Evolutionary conservation across 2,797 vertebrate genomes (phyloP).

Genomic region (Catharus ustulatus): DNA sequence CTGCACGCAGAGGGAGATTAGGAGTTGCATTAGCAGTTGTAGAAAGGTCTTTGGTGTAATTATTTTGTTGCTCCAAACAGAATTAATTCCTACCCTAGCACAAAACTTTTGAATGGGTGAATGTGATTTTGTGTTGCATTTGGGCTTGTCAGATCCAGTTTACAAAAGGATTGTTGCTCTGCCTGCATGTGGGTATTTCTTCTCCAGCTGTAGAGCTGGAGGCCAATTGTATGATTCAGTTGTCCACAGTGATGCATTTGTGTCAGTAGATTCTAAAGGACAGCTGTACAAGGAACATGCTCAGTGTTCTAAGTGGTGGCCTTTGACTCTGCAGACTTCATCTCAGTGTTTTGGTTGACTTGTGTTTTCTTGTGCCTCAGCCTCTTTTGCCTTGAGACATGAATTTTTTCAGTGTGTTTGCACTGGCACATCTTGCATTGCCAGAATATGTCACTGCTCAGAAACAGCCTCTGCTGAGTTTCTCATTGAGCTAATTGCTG

Average conservation of each 20-base stretch:
- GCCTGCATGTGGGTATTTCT: not conserved
- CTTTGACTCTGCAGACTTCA: not conserved
- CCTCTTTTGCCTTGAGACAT: not conserved
- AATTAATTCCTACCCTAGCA: not conserved
- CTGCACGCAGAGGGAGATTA: slow-evolving; percentile 21
- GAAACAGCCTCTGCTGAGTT: not conserved
- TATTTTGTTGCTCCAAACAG: slow-evolving; percentile 9
- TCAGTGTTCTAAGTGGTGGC: not conserved
- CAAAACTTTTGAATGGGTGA: not conserved
- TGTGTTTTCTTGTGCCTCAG: not conserved
- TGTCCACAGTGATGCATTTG: not conserved
- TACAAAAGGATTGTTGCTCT: not conserved
- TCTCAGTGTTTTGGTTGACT: not conserved
- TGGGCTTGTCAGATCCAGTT: not conserved
- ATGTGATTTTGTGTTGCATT: not conserved
- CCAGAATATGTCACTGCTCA: not conserved
- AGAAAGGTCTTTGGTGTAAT: slow-evolving; percentile 1
- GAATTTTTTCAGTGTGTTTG: not conserved
- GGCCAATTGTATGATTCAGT: not conserved
- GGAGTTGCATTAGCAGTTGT: slow-evolving; percentile 4
- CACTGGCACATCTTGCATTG: not conserved
- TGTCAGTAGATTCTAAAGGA: not conserved
- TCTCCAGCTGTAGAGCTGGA: not conserved
- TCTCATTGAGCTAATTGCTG: not conserved
- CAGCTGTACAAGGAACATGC: not conserved